Conservation (phyloP, 2,888 invertebrate genomes). For the Leuctra nigra region DNA sequence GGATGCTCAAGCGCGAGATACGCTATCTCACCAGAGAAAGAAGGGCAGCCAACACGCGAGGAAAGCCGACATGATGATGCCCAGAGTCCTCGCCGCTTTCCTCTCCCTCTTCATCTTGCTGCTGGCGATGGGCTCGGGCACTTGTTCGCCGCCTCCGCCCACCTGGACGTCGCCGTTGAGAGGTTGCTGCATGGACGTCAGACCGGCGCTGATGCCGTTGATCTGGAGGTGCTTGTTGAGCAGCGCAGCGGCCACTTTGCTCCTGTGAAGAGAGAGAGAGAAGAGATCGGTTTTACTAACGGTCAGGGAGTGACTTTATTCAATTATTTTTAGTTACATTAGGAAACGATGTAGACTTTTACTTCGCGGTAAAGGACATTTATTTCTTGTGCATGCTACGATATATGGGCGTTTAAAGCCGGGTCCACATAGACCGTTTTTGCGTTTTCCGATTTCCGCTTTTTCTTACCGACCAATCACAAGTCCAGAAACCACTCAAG, state of each 20-base stretch:
- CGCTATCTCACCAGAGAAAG: constrained; percentile 91
- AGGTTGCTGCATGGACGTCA: constrained; percentile 46
- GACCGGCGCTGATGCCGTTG: constrained; percentile 72
- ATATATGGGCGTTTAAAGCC: no score
- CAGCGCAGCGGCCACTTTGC: constrained; percentile 80
- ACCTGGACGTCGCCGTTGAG: constrained; percentile 35
- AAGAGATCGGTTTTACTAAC: no score
- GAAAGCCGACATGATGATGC: constrained; percentile 95
- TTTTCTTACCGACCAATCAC: no score
- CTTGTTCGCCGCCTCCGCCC: constrained; percentile 45
- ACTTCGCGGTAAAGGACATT: no score
- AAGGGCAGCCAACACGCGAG: constrained; percentile 94
- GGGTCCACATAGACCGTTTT: no score
- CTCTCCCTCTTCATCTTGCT: constrained; percentile 83
- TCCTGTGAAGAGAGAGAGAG: constrained; percentile 49
- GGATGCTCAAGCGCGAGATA: no score
- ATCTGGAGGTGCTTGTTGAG: constrained; percentile 85
- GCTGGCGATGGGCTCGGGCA: constrained; percentile 68
- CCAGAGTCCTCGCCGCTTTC: constrained; percentile 88
- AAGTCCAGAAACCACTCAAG: no score
- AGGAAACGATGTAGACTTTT: no score
- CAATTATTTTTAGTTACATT: no score
- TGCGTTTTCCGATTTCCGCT: no score
- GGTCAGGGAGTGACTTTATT: no score
- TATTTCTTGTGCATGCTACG: no score